Evolutionary conservation across 2,113 vertebrate genomes (phyloP).

Genomic region (Pristiophorus japonicus): DNA sequence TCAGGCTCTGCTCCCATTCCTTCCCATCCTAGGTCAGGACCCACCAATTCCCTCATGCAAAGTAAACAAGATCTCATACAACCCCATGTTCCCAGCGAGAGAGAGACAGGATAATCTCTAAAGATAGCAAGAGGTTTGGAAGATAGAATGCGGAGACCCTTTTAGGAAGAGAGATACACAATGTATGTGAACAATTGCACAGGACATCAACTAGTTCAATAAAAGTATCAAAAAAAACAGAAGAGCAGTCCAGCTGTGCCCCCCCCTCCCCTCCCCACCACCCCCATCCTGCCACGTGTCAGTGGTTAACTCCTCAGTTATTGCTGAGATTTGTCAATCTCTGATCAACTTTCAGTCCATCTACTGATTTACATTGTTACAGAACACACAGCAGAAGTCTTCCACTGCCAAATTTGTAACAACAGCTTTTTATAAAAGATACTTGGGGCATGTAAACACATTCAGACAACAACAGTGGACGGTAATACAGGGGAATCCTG

Average conservation of each 20-base stretch:
- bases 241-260: not conserved
- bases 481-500: too few relatives aligned
- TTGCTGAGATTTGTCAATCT: not conserved
- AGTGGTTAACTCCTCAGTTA: not conserved
- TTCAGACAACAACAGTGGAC: too few relatives aligned
- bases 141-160: not conserved
- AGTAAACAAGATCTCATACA: not conserved
- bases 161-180: not conserved
- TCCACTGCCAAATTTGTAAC: too few relatives aligned
- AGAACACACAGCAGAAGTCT: not conserved
- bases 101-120: not conserved
- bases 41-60: not conserved
- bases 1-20: not conserved
- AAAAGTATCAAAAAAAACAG: not conserved
- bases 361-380: not conserved
- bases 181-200: not conserved
- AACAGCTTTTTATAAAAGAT: too few relatives aligned
- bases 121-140: not conserved
- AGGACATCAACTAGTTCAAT: not conserved
- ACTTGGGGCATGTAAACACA: too few relatives aligned
- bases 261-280: not conserved
- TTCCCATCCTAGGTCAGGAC: too few relatives aligned
- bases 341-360: not conserved
- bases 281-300: not conserved
- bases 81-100: not conserved